Evolutionary conservation across 1,140 invertebrate genomes (phyloP).

Genomic region (Lordiphosa mommai): DNA sequence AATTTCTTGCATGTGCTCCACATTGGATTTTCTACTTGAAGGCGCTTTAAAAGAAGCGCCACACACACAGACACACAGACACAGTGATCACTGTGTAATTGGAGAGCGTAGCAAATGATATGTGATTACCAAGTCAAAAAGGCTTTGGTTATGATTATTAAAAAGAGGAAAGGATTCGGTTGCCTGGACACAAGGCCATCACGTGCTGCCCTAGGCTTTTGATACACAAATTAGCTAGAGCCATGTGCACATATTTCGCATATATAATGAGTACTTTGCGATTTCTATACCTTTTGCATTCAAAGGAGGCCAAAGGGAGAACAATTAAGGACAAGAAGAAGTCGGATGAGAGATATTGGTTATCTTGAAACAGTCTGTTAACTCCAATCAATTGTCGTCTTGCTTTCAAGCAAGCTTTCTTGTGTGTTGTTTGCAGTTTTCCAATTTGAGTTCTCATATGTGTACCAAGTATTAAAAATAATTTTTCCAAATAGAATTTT

Average conservation of each 20-base stretch:
- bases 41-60: slow-evolving; percentile 34
- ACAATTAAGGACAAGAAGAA: too few relatives aligned
- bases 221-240: slow-evolving; percentile 22
- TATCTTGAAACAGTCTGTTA: too few relatives aligned
- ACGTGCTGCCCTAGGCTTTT: not conserved
- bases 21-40: slow-evolving; percentile 45
- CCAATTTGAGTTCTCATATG: too few relatives aligned
- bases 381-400: too few relatives aligned
- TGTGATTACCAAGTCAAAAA: slow-evolving; percentile 45
- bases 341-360: too few relatives aligned
- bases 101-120: slow-evolving; percentile 21
- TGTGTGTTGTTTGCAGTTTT: too few relatives aligned
- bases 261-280: slow-evolving; percentile 25
- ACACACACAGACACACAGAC: slow-evolving; percentile 11
- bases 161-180: slow-evolving; percentile 5
- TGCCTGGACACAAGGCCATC: slow-evolving; percentile 33
- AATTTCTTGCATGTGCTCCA: slow-evolving; percentile 54
- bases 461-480: too few relatives aligned
- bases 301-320: not conserved
- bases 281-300: slow-evolving; percentile 2
- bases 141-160: slow-evolving; percentile 30
- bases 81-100: slow-evolving; percentile 32
- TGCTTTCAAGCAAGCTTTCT: too few relatives aligned
- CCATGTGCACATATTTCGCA: slow-evolving; percentile 21
- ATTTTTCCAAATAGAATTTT: too few relatives aligned